Percentiles rank a stretch among this genome's conserved stretches.
Evolutionary conservation across 2,113 vertebrate genomes (phyloP).

Genomic region (Alectura lathami): DNA sequence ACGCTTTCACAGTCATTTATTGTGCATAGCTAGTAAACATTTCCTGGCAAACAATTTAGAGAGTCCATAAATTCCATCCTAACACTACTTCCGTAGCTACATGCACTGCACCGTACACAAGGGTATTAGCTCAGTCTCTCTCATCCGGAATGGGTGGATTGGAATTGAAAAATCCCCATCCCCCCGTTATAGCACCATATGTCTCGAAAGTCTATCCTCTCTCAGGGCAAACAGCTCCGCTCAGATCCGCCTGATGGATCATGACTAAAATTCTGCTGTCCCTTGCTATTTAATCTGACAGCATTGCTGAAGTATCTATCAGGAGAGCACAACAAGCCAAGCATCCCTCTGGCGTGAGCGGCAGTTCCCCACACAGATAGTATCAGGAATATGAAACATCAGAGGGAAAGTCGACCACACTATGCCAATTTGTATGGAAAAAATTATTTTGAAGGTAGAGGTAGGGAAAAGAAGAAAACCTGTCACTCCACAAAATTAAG

Average conservation of each 20-base stretch:
- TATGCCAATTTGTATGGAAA: conserved; percentile 42
- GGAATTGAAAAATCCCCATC: conserved; percentile 71
- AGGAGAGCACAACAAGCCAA: not conserved
- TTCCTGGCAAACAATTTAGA: conserved; percentile 76
- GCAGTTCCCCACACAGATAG: not conserved
- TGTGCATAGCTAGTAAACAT: conserved; percentile 74
- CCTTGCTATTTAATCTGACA: conserved; percentile 33
- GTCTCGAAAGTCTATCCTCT: conserved; percentile 73
- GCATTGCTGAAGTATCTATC: conserved; percentile 53
- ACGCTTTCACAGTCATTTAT: conserved; percentile 65
- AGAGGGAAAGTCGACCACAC: conserved; percentile 15
- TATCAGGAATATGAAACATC: conserved; percentile 21
- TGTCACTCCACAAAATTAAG: not conserved
- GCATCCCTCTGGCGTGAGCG: conserved; percentile 34
- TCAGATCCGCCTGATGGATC: conserved; percentile 66
- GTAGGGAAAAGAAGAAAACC: conserved; percentile 38
- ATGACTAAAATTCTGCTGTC: conserved; percentile 38
- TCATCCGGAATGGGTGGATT: conserved; percentile 75
- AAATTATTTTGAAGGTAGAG: conserved; percentile 24
- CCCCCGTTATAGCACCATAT: conserved; percentile 70
- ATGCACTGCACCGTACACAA: conserved; percentile 69
- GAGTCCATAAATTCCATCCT: conserved; percentile 74
- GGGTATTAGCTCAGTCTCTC: conserved; percentile 73
- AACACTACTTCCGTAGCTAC: conserved; percentile 72
- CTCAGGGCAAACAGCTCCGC: conserved; percentile 62